These are phyloP conservation scores for Scylla paramamosain DNA, from an alignment of 1,140 invertebrate genomes.

Conservation along the genomic window DNA sequence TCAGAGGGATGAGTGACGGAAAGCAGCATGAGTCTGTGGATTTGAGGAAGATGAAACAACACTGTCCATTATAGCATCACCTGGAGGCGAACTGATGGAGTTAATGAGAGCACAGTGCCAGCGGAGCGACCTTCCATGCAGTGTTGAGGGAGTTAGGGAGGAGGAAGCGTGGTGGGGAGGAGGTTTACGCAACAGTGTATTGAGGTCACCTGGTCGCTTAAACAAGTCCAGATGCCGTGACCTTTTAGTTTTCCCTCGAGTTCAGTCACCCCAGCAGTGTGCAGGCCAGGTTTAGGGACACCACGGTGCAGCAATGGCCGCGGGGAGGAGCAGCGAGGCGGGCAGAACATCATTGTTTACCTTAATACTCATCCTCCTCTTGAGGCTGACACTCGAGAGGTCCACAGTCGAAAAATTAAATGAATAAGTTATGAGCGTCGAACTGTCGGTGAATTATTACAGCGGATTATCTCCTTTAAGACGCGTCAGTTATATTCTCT, in stretches of 20 bases:
- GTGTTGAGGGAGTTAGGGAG: background rate
- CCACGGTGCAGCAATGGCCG: background rate
- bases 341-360: background rate
- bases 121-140: background rate
- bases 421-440: background rate
- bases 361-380: background rate
- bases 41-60: no score
- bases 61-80: no score
- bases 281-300: background rate
- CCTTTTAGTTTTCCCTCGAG: conserved; percentile 27
- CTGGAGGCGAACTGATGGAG: no score
- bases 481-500: no score
- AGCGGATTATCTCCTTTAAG: no score
- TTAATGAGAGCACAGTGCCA: background rate
- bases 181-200: conserved; percentile 36
- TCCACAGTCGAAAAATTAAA: background rate
- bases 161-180: background rate
- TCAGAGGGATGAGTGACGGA: background rate
- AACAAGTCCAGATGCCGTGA: conserved; percentile 29
- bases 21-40: no score
- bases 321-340: background rate
- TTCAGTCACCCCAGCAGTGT: conserved; percentile 9
- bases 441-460: no score
- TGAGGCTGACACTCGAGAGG: background rate
- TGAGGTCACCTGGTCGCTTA: conserved; percentile 43